These are phyloP conservation scores for Trachops cirrhosus DNA, from an alignment of 2,797 vertebrate species.

Conservation along the genomic window DNA sequence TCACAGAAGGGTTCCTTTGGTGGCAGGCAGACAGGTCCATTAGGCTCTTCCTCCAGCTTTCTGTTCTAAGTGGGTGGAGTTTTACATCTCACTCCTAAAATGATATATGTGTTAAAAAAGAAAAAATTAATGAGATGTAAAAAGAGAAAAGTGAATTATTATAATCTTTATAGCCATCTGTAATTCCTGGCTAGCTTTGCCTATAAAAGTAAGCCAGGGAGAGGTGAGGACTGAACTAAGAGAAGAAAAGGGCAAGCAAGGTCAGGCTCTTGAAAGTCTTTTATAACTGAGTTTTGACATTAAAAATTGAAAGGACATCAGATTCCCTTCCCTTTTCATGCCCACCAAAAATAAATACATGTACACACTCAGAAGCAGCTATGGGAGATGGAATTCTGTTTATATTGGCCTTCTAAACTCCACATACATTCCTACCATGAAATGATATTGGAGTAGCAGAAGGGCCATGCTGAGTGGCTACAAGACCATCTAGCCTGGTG, in stretches of 20 bases:
- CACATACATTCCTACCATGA: background rate
- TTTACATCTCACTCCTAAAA: background rate
- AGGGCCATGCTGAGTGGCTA: background rate
- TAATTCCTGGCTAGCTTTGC: background rate
- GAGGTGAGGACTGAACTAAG: background rate
- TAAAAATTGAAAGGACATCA: constrained; percentile 34
- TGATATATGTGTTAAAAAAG: background rate
- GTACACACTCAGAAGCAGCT: background rate
- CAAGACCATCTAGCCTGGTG: rapidly evolving
- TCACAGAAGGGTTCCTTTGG: background rate
- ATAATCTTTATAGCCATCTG: background rate
- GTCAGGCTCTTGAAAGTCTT: background rate
- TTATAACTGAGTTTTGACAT: background rate
- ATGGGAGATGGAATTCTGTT: background rate
- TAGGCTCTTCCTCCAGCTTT: background rate
- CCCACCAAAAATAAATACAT: constrained; percentile 1
- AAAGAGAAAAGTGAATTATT: background rate
- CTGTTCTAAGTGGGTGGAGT: background rate
- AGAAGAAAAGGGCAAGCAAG: background rate
- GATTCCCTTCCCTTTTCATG: background rate
- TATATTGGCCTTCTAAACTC: background rate
- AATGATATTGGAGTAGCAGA: background rate
- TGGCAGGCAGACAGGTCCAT: background rate
- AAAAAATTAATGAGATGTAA: background rate
- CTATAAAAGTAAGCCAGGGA: background rate